Conservation (phyloP, 2,888 invertebrate species). For the Prenolepis imparis region DNA sequence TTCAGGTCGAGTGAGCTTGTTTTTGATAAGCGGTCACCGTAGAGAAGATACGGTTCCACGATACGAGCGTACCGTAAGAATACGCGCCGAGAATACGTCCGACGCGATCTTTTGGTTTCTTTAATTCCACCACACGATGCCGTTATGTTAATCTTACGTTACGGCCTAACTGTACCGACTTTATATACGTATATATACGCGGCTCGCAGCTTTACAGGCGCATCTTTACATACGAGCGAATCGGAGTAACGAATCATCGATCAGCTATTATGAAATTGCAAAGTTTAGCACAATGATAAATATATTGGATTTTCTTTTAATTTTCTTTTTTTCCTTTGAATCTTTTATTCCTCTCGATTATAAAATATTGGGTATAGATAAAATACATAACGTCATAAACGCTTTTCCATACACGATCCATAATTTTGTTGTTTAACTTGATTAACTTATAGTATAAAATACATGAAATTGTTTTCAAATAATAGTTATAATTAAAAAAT, state of each 20-base stretch:
- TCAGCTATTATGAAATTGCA: conserved; percentile 30
- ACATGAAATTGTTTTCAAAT: background rate
- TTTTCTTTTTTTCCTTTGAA: background rate
- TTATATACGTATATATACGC: background rate
- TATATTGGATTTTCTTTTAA: background rate
- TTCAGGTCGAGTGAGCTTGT: conserved; percentile 74
- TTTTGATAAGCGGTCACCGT: conserved; percentile 76
- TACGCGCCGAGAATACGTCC: conserved; percentile 43
- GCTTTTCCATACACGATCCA: background rate
- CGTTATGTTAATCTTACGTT: conserved; percentile 78
- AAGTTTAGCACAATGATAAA: conserved; percentile 23
- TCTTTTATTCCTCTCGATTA: background rate
- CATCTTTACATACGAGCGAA: conserved; percentile 31
- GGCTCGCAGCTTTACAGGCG: background rate
- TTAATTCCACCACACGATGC: conserved; percentile 73
- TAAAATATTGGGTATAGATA: background rate
- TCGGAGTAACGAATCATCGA: conserved; percentile 17
- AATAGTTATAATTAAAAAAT: background rate
- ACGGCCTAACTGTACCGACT: conserved; percentile 65
- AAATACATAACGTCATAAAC: no score
- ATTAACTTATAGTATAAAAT: background rate
- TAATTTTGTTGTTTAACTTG: background rate
- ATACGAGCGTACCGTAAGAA: conserved; percentile 50
- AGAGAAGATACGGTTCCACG: conserved; percentile 64
- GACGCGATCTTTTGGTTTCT: conserved; percentile 71